A percentile compares a stretch with the other conserved stretches of the same genome.
phyloP scores from a whole-genome alignment of 1,140 invertebrate genomes.

The Eupristina koningsbergeri region DNA sequence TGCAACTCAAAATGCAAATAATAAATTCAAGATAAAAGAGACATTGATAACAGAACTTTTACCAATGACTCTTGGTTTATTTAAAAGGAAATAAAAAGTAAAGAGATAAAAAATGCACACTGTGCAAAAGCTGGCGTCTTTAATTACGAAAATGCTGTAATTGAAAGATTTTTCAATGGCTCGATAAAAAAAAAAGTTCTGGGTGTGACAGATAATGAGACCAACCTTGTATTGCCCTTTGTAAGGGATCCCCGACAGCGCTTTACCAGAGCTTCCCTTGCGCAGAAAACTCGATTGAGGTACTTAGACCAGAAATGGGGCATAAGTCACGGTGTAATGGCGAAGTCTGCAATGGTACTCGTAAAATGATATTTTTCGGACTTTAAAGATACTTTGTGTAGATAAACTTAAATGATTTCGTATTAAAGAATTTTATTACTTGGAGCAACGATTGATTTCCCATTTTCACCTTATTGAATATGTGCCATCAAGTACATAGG shows the following conservation, averaged over 20 bases:
- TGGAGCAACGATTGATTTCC: neutral
- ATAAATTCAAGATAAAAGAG: too few species aligned
- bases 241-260: neutral
- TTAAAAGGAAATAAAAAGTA: neutral
- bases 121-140: neutral
- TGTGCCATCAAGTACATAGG: neutral
- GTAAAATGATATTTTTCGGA: conserved; percentile 8
- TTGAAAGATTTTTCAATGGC: neutral
- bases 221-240: neutral
- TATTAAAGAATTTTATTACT: conserved; percentile 11
- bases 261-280: neutral
- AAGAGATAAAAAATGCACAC: neutral
- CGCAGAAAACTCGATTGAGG: conserved; percentile 13
- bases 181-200: neutral
- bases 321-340: conserved; percentile 34
- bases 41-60: neutral
- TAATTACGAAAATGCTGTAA: neutral
- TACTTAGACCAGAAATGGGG: conserved; percentile 10
- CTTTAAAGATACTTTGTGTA: neutral
- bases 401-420: neutral
- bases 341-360: neutral
- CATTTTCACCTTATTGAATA: neutral
- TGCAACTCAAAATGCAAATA: too few species aligned
- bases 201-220: conserved; percentile 20
- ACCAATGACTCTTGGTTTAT: too few species aligned